phyloP scores from a whole-genome alignment of 2,888 invertebrate genomes.

The Melieria picta region DNA sequence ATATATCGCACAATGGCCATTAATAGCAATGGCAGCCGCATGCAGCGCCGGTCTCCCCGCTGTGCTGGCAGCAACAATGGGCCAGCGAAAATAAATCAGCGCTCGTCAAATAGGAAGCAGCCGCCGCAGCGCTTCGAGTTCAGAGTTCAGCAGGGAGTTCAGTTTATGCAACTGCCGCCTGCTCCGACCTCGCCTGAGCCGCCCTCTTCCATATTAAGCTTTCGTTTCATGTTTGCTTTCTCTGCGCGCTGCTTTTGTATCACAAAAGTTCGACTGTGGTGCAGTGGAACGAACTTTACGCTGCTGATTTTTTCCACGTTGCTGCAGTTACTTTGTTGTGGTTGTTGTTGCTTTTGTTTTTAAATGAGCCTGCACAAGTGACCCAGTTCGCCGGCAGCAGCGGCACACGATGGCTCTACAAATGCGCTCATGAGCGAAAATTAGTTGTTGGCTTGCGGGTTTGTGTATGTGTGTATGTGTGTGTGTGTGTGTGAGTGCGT shows the following conservation, averaged over 20 bases:
- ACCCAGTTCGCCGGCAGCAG: slow-evolving; percentile 7
- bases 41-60: too few species aligned
- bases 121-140: too few species aligned
- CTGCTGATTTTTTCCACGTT: slow-evolving; percentile 4
- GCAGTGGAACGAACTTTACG: slow-evolving; percentile 16
- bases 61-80: too few species aligned
- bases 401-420: not conserved
- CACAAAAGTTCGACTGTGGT: too few species aligned
- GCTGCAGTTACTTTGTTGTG: slow-evolving; percentile 13
- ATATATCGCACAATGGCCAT: too few species aligned
- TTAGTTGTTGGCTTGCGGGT: not conserved
- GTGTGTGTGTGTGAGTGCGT: not conserved
- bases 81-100: too few species aligned
- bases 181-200: not conserved
- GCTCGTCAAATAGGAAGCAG: too few species aligned
- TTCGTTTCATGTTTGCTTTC: too few species aligned
- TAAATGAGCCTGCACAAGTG: slow-evolving; percentile 9
- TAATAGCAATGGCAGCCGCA: too few species aligned
- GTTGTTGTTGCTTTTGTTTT: slow-evolving; percentile 13
- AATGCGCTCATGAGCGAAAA: slow-evolving; percentile 17
- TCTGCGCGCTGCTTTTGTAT: too few species aligned
- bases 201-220: not conserved
- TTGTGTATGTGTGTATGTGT: not conserved
- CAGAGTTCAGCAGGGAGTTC: not conserved
- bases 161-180: not conserved